Evolutionary conservation across 2,888 invertebrate species (phyloP).

Genomic region (Timandra comae): DNA sequence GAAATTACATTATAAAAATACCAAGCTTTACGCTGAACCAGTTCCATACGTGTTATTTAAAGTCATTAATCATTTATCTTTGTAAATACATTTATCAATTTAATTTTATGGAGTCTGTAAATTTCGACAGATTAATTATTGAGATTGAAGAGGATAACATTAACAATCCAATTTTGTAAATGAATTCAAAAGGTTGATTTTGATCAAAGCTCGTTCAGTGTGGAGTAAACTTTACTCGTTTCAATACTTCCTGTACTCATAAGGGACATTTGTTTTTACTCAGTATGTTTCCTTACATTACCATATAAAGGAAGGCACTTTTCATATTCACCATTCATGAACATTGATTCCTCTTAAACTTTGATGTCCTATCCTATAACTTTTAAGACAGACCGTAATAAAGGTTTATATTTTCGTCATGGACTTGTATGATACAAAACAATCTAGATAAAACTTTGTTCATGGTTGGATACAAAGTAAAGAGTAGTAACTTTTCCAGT

Average conservation of each 20-base stretch:
- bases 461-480: conserved; percentile 4
- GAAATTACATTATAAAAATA: too few species aligned
- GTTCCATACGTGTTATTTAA: conserved; percentile 7
- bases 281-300: conserved; percentile 24
- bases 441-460: conserved; percentile 1
- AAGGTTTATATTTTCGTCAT: background rate
- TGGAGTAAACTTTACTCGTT: conserved; percentile 14
- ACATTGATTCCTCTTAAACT: conserved; percentile 27
- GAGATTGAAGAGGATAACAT: conserved; percentile 11
- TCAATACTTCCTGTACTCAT: conserved; percentile 18
- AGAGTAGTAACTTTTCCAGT: conserved; percentile 36
- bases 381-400: background rate
- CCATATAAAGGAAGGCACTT: conserved; percentile 25
- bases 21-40: too few species aligned
- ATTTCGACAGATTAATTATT: conserved; percentile 15
- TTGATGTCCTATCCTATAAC: conserved; percentile 13
- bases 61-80: conserved; percentile 13
- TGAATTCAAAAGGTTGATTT: conserved; percentile 14
- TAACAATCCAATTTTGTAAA: conserved; percentile 13
- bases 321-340: conserved; percentile 23
- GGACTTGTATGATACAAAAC: background rate
- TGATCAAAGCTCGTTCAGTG: conserved; percentile 5
- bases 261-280: conserved; percentile 21
- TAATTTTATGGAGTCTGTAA: conserved; percentile 12
- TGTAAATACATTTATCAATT: conserved; percentile 15